Evolutionary conservation across 2,888 invertebrate genomes (phyloP), one percentile per base, ranked within the genome.

Genomic region (Nectonema munidae): DNA sequence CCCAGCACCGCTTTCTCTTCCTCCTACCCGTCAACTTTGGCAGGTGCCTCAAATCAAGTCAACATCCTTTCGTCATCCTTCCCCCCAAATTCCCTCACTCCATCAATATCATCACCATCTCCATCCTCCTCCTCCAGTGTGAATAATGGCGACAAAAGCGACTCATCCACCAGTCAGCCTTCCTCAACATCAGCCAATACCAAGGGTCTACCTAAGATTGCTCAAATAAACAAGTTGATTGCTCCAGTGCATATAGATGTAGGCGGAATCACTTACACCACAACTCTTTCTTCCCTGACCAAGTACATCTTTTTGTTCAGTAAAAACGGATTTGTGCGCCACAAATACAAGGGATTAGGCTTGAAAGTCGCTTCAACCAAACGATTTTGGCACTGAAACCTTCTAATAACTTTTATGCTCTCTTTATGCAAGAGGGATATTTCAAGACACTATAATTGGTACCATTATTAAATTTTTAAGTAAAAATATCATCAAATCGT

Each of bases 161-260:
- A n/a, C 25, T n/a, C 25, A 6, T 9, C 6, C 6, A n/a, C 25
- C n/a, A 25, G n/a, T 25, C 25, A 6, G 25, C 25, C 38, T 5
- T 20, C 29, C 3, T 17, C 25, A 6, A 21, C 35, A n/a, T 37
- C 21, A 6, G 15, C 21, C 54, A 69, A 72, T 50, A 72, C 75
- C 49, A 66, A 71, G 6, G 79, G 79, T 21, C 79, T 83, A 43
- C 83, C 83, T 1, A 72, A 75, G 47, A 77, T 83, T 13, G 83
- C 83, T 1, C 71, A 72, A 11, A 76, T 79, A 33, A 73, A 76
- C 21, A 66, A 74, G 42, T 76, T 72, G 56, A 79, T 77, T 40
- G 83, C 83, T 2, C 83, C 86, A 0, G 83, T 86, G 0, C 83
- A 86, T 56, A 83, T 86, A 46, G 83, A 86, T 55, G 83, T 86